Conservation (phyloP, 2,888 invertebrate genomes). For the Dynastes maya region DNA sequence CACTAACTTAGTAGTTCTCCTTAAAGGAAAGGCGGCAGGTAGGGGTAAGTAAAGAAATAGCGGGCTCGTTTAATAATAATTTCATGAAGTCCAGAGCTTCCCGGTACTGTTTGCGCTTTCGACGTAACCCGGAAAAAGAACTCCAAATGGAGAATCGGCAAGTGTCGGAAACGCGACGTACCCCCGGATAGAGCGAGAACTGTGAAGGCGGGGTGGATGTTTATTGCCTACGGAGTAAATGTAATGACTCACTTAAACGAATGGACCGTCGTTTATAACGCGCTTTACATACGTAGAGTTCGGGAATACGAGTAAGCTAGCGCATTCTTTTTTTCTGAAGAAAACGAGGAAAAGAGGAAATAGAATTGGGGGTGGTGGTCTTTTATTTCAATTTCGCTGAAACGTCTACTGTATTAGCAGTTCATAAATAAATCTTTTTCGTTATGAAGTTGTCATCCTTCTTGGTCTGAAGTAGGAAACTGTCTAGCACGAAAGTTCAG, state of each 20-base stretch:
- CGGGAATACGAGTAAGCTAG: background rate
- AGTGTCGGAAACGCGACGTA: background rate
- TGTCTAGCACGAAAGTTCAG: too few relatives aligned
- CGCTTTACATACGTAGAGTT: constrained; percentile 21
- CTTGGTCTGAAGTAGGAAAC: too few relatives aligned
- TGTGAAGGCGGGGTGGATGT: background rate
- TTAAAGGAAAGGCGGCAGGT: too few relatives aligned
- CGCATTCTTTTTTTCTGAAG: too few relatives aligned
- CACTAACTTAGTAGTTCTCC: too few relatives aligned
- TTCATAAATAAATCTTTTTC: constrained; percentile 14
- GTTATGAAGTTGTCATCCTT: too few relatives aligned
- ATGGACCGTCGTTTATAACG: constrained; percentile 29
- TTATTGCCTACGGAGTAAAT: constrained; percentile 30
- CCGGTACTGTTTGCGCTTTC: background rate
- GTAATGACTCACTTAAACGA: constrained; percentile 30
- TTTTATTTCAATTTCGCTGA: constrained; percentile 29
- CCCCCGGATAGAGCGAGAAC: background rate
- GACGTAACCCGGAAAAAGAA: background rate
- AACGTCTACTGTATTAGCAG: background rate
- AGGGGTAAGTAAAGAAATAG: too few relatives aligned
- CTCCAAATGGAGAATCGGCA: background rate
- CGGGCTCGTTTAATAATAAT: constrained; percentile 10
- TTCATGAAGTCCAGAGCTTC: background rate
- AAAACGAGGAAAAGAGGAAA: background rate
- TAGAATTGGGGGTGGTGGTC: background rate